Percentiles rank a stretch among this genome's conserved stretches.
Conservation (phyloP, 2,797 vertebrate genomes). For the Xenops minutus region DNA sequence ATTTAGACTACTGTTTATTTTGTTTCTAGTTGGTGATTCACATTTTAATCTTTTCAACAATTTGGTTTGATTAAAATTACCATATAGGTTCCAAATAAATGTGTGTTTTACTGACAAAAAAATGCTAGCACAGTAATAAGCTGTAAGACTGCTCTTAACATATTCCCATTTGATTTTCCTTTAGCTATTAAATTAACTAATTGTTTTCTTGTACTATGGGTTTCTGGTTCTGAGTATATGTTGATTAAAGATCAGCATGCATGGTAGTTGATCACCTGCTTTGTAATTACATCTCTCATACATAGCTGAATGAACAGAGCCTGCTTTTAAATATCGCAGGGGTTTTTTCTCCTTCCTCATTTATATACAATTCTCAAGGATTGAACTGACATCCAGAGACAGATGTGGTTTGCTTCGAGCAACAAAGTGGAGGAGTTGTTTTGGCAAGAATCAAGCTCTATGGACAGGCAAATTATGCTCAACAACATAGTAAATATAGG, state of each 20-base stretch:
- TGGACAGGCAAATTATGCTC: background rate
- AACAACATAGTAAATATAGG: background rate
- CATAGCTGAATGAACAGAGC: conserved; percentile 21
- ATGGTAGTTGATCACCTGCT: background rate
- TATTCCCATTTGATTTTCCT: conserved; percentile 18
- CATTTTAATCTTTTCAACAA: background rate
- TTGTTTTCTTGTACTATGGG: background rate
- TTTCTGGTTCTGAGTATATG: conserved; percentile 34
- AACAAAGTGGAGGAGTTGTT: background rate
- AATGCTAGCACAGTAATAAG: background rate
- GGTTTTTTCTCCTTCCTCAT: background rate
- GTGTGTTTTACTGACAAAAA: background rate
- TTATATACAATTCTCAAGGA: background rate
- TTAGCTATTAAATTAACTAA: conserved; percentile 59
- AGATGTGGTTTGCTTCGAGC: background rate
- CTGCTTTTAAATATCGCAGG: conserved; percentile 30
- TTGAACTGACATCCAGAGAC: background rate
- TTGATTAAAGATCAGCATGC: conserved; percentile 64
- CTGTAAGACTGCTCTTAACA: background rate
- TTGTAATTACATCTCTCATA: conserved; percentile 40
- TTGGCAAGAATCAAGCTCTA: background rate
- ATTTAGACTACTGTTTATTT: background rate
- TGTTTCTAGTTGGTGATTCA: background rate
- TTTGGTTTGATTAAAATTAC: conserved; percentile 7
- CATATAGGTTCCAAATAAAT: background rate